Evolutionary conservation across 2,113 vertebrate genomes (phyloP).

Genomic region (Antigone vipio): DNA sequence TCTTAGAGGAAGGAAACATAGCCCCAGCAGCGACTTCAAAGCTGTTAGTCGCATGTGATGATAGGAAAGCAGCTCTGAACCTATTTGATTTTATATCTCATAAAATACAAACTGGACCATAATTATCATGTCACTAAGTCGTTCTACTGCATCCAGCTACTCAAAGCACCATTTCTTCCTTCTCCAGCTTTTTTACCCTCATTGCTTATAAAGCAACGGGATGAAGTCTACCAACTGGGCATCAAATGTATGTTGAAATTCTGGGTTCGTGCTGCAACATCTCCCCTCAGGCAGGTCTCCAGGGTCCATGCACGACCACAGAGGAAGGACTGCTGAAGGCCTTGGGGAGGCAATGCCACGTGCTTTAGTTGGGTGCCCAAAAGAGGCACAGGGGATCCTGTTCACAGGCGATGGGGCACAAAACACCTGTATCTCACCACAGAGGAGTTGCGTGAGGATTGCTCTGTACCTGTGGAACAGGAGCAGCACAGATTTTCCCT

Average conservation of each 20-base stretch:
- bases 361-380: not conserved
- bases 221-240: not conserved
- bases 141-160: not conserved
- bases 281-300: not conserved
- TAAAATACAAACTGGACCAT: not conserved
- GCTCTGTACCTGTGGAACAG: not conserved
- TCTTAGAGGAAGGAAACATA: not conserved
- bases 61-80: not conserved
- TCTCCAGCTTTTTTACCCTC: not conserved
- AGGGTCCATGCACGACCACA: not conserved
- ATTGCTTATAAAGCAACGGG: not conserved
- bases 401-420: fast-evolving
- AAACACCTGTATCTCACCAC: not conserved
- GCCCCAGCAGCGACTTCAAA: not conserved
- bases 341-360: not conserved
- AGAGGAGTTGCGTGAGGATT: not conserved
- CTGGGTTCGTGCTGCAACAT: not conserved
- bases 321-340: not conserved
- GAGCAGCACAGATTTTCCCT: not conserved
- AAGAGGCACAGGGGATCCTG: too few relatives aligned
- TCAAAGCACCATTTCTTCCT: not conserved
- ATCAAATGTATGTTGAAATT: not conserved
- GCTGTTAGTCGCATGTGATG: not conserved
- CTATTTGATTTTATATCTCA: not conserved
- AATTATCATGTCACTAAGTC: not conserved